Evolutionary conservation across 2,797 vertebrate species (phyloP).

Genomic region (Hippopotamyrus pictus): DNA sequence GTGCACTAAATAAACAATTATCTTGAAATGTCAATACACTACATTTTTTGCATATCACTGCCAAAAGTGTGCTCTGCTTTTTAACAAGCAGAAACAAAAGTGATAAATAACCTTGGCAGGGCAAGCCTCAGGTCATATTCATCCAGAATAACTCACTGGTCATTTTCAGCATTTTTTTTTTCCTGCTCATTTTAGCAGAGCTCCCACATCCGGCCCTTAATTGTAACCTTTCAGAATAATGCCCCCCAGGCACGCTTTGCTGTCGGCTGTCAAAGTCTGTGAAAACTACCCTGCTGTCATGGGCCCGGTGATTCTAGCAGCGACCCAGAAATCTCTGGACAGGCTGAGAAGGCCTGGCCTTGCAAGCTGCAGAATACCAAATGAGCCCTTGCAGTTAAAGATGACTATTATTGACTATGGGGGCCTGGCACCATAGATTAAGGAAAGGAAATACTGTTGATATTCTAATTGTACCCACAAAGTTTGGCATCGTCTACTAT

Average conservation of each 20-base stretch:
- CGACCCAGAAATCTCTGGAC: background rate
- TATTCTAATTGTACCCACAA: background rate
- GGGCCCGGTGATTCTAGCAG: background rate
- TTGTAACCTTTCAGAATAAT: background rate
- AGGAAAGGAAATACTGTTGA: background rate
- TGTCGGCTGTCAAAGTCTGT: background rate
- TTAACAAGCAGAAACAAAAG: background rate
- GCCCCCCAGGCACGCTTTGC: background rate
- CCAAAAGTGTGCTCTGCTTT: background rate
- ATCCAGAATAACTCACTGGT: background rate
- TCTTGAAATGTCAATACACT: background rate
- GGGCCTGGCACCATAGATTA: background rate
- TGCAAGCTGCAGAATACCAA: background rate
- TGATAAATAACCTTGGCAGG: background rate
- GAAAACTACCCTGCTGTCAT: constrained; percentile 1
- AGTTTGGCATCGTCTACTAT: background rate
- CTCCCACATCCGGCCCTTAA: background rate
- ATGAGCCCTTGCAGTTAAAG: background rate
- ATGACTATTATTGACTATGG: background rate
- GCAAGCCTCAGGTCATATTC: background rate
- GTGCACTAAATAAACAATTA: background rate
- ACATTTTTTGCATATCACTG: background rate
- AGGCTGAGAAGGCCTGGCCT: background rate
- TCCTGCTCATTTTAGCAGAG: constrained; percentile 6
- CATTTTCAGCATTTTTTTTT: background rate